Conservation (phyloP, 2,113 vertebrate species). For the Esox niger region DNA sequence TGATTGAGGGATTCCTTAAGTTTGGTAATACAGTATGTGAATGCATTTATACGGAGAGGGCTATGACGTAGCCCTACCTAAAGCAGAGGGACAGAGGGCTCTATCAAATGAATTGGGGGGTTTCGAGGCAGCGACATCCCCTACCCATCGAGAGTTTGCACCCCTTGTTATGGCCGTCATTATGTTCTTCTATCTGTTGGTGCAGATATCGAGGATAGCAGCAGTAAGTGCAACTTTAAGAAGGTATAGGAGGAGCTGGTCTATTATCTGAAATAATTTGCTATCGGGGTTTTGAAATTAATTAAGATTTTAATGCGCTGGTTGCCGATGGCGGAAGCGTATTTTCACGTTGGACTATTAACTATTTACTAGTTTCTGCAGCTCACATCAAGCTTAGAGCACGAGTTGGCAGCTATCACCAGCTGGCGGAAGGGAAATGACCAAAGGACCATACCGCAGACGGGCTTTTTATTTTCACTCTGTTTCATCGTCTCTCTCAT, state of each 20-base stretch:
- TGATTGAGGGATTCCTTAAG: no score
- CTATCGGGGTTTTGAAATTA: slow-evolving; percentile 28
- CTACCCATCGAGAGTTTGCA: slow-evolving; percentile 35
- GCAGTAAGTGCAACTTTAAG: slow-evolving; percentile 36
- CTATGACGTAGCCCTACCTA: slow-evolving; percentile 47
- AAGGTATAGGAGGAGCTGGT: slow-evolving; percentile 53
- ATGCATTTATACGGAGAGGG: background rate
- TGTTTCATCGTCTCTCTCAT: slow-evolving; percentile 10
- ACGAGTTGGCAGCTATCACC: no score
- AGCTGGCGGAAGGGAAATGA: no score
- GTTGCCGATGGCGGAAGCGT: slow-evolving; percentile 46
- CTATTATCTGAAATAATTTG: slow-evolving; percentile 25
- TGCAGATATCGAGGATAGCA: slow-evolving; percentile 32
- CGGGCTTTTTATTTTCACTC: slow-evolving; percentile 19
- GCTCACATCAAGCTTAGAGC: no score
- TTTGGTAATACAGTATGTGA: no score
- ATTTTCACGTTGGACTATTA: slow-evolving; percentile 59
- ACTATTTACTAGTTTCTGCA: slow-evolving; percentile 38
- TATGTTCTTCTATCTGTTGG: slow-evolving; percentile 34
- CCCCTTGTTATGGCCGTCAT: slow-evolving; percentile 47
- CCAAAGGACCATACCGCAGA: no score
- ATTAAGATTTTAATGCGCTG: slow-evolving; percentile 20
- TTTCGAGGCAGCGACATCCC: slow-evolving; percentile 16
- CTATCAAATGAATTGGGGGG: slow-evolving; percentile 27
- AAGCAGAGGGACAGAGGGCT: slow-evolving; percentile 32